Conservation (phyloP, 2,888 invertebrate species). For the Disparrhopalites patrizii region DNA sequence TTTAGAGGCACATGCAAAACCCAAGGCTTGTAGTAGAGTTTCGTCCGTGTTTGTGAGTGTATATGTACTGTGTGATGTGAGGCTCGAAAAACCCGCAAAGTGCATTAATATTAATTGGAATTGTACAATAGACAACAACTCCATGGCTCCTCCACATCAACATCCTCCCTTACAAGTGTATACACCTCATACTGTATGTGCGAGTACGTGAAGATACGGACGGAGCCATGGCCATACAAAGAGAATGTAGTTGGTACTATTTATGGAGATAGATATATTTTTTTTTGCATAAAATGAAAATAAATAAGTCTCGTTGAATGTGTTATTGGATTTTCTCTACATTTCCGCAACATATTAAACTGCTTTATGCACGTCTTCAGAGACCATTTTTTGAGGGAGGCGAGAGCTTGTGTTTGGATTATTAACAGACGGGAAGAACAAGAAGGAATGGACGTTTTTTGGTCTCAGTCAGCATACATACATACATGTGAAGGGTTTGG, state of each 20-base stretch:
- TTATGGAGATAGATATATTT: constrained; percentile 7
- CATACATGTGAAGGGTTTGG: too few relatives aligned
- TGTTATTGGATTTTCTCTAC: constrained; percentile 4
- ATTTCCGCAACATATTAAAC: constrained; percentile 4
- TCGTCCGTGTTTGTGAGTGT: not conserved
- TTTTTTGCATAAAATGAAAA: constrained; percentile 8
- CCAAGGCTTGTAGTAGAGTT: not conserved
- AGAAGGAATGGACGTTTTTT: too few relatives aligned
- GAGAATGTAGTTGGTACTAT: too few relatives aligned
- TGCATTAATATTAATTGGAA: constrained; percentile 15
- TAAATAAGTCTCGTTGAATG: constrained; percentile 7
- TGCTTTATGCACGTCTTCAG: too few relatives aligned
- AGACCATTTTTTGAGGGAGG: too few relatives aligned
- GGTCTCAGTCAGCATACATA: too few relatives aligned
- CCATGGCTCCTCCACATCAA: not conserved
- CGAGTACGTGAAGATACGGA: too few relatives aligned
- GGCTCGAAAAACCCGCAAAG: not conserved
- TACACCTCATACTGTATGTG: too few relatives aligned
- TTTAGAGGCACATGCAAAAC: not conserved
- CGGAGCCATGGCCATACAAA: too few relatives aligned
- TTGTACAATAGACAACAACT: not conserved
- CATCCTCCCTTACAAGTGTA: too few relatives aligned
- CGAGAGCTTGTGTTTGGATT: too few relatives aligned
- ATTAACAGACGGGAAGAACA: too few relatives aligned
- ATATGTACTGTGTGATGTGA: not conserved